Evolutionary conservation across 2,888 invertebrate species (phyloP), one percentile per base, ranked within the genome.

Genomic region (Stenurella melanura): DNA sequence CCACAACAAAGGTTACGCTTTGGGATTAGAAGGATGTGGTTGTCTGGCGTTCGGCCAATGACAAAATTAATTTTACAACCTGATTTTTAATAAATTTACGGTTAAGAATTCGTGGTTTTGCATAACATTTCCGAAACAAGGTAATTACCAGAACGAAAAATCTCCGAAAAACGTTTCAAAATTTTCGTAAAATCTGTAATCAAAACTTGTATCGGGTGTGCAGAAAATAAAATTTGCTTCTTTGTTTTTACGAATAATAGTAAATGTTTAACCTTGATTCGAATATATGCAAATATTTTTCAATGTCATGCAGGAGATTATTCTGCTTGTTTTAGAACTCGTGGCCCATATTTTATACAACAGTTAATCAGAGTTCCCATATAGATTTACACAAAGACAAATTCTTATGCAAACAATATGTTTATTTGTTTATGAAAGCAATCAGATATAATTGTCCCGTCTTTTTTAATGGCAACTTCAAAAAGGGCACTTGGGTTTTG

Each of bases 41-140:
- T 17, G 72, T 72, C 63, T 72, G 72, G 72, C 50, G 72, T 21
- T 12, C 50, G 15, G 58, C 72, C 72, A 72, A 72, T 72, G 63
- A 63, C 72, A 61, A 63, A 63, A 61, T 72, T 63, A 63, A 72
- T 54, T 72, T 72, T 72, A 26, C 50, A 26, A 50, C 26, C 18
- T 64, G 7, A 21, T 50, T 67, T 64, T 38, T 67, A 54, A 67
- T 67, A 67, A 67, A 11, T 54, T 38, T 42, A 42, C 64, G 1
- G 11, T 42, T 70, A 50, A n/a, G 50, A 50, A 50, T 50, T 50
- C 50, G 1, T 50, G 50, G 50, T 42, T 42, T 68, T 68, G 56
- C 56, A 54, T 68, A 68, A 68, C 34, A 56, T 21, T 34, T 19
- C 12, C 3, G 50, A 5, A n/a, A 50, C 15, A 50, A 15, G n/a